Base-by-base conservation (phyloP, 2,888 invertebrate species). In the Platycheirus albimanus region DNA sequence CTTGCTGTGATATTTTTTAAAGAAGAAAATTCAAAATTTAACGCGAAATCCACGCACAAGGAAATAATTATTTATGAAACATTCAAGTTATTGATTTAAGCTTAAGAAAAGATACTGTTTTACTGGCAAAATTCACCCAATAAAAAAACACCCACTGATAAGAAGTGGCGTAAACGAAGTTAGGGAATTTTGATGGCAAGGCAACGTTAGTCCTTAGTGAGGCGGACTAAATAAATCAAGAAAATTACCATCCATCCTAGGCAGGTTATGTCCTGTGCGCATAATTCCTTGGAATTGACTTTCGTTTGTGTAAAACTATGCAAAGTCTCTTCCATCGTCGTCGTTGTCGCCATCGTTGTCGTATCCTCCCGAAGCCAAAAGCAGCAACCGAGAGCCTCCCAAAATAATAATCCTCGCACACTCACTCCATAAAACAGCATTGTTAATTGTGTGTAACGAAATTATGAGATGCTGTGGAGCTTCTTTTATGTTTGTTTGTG, bases 381-480 rank as follows among this genome's bases (percentile, higher is more conserved):
- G n/a, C 13, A 20, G 19, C 13, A 38, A 54, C n/a, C n/a, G n/a
- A 38, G 20, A 20, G 13, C 8, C n/a, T 56, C 17, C 24, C 17
- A 38, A 10, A 28, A 20, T 6, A 5, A 33, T 30, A 19, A 33
- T 38, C 30, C 33, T 49, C 36, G 19, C 20, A 20, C 49, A 20
- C 49, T 38, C 49, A 33, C 36, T 63, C 49, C 72, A 51, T 49
- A 28, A 67, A 67, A 56, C 69, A 74, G 78, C 78, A 83, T 86
- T 88, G 86, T 88, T 88, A 88, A 89, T 88, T 88, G 88, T 87
- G 87, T 88, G 88, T 88, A 87, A 87, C 88, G 86, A 88, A 87
- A 86, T 88, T 88, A 89, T 88, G 88, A 87, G 89, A 74, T 83
- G 63, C 52, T 64, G 63, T 49, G 38, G 41, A 58, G 41, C 41